phyloP scores from a whole-genome alignment of 1,140 invertebrate genomes.

The Drosophila cardini region DNA sequence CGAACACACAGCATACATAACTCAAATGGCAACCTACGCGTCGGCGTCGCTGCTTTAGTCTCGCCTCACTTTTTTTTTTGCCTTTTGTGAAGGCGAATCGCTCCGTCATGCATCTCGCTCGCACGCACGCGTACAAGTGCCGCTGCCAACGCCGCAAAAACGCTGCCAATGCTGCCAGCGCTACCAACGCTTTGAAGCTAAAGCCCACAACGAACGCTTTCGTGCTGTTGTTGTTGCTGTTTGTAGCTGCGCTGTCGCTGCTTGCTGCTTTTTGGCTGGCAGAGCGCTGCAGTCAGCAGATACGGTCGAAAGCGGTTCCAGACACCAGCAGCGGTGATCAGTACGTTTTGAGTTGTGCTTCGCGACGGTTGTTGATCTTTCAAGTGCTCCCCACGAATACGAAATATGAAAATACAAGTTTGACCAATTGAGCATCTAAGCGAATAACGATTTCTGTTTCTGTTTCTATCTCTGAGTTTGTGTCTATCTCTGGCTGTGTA shows the following conservation, averaged over 20 bases:
- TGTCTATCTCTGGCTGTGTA: slow-evolving; percentile 49
- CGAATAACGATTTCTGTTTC: slow-evolving; percentile 45
- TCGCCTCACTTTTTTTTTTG: slow-evolving; percentile 58
- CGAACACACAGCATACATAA: slow-evolving; percentile 33
- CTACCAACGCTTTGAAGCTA: slow-evolving; percentile 27
- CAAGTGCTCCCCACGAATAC: slow-evolving; percentile 58
- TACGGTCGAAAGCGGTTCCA: slow-evolving; percentile 78
- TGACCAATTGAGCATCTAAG: slow-evolving; percentile 62
- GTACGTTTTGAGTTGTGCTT: slow-evolving; percentile 84
- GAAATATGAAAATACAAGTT: slow-evolving; percentile 48
- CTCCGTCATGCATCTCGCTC: slow-evolving; percentile 54
- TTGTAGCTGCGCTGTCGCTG: slow-evolving; percentile 17
- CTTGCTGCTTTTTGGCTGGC: slow-evolving; percentile 54
- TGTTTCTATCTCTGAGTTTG: slow-evolving; percentile 51
- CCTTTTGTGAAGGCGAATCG: slow-evolving; percentile 67
- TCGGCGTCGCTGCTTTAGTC: slow-evolving; percentile 20
- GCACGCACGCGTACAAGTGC: slow-evolving; percentile 47
- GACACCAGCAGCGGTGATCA: slow-evolving; percentile 68
- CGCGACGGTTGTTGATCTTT: slow-evolving; percentile 81
- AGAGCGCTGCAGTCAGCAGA: slow-evolving; percentile 50
- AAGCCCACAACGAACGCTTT: slow-evolving; percentile 39
- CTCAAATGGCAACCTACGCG: slow-evolving; percentile 62
- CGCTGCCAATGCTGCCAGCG: slow-evolving; percentile 38
- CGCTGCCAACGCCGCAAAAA: slow-evolving; percentile 5
- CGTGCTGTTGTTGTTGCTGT: slow-evolving; percentile 33